A percentile compares a stretch with the other conserved stretches of the same genome.
These are phyloP conservation scores for Mus caroli DNA, from an alignment of 2,797 vertebrate genomes.

Conservation along the genomic window DNA sequence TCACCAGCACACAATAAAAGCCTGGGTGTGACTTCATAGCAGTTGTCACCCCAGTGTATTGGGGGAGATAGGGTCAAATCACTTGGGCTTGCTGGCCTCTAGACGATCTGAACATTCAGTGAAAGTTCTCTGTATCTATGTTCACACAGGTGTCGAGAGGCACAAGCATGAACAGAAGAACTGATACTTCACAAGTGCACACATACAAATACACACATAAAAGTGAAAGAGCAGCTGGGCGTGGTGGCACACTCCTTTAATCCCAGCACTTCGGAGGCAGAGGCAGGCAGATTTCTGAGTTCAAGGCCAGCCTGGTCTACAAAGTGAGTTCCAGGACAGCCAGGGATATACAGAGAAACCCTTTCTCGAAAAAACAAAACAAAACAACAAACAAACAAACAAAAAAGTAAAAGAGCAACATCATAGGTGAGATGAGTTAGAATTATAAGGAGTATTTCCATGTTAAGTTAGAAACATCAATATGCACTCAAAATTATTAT, in stretches of 20 bases:
- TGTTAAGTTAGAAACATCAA: neutral
- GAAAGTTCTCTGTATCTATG: neutral
- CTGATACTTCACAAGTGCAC: neutral
- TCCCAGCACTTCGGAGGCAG: too few species aligned
- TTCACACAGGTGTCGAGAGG: neutral
- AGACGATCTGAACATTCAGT: neutral
- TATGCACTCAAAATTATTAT: neutral
- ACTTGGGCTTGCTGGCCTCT: neutral
- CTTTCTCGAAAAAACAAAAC: too few species aligned
- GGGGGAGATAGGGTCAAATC: neutral
- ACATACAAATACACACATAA: neutral
- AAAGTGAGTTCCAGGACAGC: too few species aligned
- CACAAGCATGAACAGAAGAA: neutral
- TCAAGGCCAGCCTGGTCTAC: too few species aligned
- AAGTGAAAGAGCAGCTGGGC: neutral
- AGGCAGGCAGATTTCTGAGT: too few species aligned
- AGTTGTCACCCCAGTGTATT: neutral
- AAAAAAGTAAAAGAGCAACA: too few species aligned
- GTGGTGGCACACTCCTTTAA: too few species aligned
- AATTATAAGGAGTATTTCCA: constrained; percentile 2
- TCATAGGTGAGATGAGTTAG: neutral
- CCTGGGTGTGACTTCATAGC: neutral
- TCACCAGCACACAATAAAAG: neutral
- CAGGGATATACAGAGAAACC: too few species aligned
- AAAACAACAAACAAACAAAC: too few species aligned